phyloP scores from a whole-genome alignment of 2,113 vertebrate genomes.

The Megaceryle maxima region DNA sequence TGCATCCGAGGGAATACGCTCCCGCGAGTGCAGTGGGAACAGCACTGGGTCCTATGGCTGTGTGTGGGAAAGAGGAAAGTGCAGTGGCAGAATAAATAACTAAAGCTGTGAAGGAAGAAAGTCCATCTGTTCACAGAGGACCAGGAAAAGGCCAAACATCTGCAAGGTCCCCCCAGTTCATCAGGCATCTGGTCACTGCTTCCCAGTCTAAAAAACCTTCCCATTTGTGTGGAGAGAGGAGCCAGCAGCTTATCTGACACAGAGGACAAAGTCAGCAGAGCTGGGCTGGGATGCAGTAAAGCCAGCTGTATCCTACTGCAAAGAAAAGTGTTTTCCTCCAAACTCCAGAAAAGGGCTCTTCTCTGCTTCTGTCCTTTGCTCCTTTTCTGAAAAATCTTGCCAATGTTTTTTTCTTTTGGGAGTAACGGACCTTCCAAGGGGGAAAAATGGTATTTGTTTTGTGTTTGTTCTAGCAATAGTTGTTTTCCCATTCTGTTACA shows the following conservation, averaged over 20 bases:
- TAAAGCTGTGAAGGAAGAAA: conserved; percentile 45
- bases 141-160: conserved; percentile 56
- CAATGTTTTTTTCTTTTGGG: not conserved
- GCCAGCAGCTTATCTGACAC: conserved; percentile 39
- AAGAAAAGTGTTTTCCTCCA: not conserved
- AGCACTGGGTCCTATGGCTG: not conserved
- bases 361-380: not conserved
- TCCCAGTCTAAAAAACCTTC: conserved; percentile 5
- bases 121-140: conserved; percentile 5
- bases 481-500: not conserved
- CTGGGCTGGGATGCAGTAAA: not conserved
- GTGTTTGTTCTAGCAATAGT: not conserved
- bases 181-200: conserved; percentile 35
- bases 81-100: conserved; percentile 46
- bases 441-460: not conserved
- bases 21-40: not conserved
- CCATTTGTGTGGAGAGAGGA: not conserved
- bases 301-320: conserved; percentile 5
- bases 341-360: not conserved
- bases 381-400: not conserved
- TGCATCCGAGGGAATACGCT: not conserved
- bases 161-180: conserved; percentile 53
- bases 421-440: not conserved
- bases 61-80: conserved; percentile 53
- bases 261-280: not conserved